Conservation (phyloP, 2,888 invertebrate species). For the Cremastinae sp. region DNA sequence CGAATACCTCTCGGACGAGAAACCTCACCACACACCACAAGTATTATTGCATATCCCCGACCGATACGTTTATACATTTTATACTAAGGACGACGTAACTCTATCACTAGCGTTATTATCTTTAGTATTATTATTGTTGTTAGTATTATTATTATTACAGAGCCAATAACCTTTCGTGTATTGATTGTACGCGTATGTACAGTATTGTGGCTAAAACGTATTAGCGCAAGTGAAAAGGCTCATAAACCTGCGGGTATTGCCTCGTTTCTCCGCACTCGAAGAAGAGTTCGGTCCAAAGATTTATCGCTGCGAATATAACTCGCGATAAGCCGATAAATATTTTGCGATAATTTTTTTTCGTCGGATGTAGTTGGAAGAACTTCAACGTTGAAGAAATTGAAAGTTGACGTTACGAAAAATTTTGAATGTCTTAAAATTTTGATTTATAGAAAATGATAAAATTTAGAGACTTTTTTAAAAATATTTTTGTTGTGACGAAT, state of each 20-base stretch:
- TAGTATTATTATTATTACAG: conserved; percentile 48
- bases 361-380: too few relatives aligned
- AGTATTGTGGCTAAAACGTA: conserved; percentile 34
- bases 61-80: neutral
- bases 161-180: conserved; percentile 33
- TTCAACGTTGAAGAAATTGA: too few relatives aligned
- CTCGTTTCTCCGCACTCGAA: conserved; percentile 6
- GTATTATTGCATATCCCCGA: conserved; percentile 21
- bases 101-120: too few relatives aligned
- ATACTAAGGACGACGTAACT: too few relatives aligned
- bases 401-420: too few relatives aligned
- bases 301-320: conserved; percentile 33
- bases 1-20: conserved; percentile 25
- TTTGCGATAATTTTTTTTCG: neutral
- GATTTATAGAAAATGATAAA: too few relatives aligned
- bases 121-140: conserved; percentile 16
- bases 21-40: conserved; percentile 38
- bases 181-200: neutral
- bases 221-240: conserved; percentile 28
- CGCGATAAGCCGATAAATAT: neutral
- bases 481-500: too few relatives aligned
- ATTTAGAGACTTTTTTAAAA: too few relatives aligned
- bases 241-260: conserved; percentile 45
- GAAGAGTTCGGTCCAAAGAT: conserved; percentile 36
- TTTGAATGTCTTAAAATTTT: too few relatives aligned